Conservation (phyloP, 2,113 vertebrate species). For the Pelobates fuscus region DNA sequence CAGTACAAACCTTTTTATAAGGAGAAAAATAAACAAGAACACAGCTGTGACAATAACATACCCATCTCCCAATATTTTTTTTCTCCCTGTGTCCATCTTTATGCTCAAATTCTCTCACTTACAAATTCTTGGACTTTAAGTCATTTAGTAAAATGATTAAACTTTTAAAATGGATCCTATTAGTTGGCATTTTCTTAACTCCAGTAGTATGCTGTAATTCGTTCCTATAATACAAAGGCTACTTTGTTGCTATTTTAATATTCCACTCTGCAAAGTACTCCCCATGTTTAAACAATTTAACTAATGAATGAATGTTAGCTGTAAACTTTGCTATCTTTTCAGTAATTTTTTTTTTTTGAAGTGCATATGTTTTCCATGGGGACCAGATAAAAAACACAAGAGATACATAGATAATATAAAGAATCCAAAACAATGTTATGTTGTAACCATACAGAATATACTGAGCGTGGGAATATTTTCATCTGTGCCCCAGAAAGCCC, state of each 20-base stretch:
- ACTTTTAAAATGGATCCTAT: too few species aligned
- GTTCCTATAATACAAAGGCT: too few species aligned
- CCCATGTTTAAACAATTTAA: background rate
- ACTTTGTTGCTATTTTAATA: background rate
- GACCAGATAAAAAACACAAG: conserved; percentile 13
- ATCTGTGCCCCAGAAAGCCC: conserved; percentile 37
- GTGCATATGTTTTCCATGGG: conserved; percentile 20
- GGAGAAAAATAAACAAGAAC: too few species aligned
- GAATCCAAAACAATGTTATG: conserved; percentile 21
- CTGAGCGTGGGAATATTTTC: conserved; percentile 41
- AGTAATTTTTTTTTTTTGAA: background rate
- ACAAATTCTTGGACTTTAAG: too few species aligned
- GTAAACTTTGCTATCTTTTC: background rate
- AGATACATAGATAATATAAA: conserved; percentile 20
- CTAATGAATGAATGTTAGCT: background rate
- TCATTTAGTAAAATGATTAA: too few species aligned
- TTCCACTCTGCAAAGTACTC: background rate
- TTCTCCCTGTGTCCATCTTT: too few species aligned
- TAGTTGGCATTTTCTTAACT: too few species aligned
- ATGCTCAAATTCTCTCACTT: too few species aligned
- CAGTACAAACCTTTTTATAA: too few species aligned
- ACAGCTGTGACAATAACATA: too few species aligned
- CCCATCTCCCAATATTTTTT: too few species aligned
- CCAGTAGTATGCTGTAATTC: too few species aligned
- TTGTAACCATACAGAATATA: conserved; percentile 22